Conservation (phyloP, 2,113 vertebrate species). For the Thamnaconus septentrionalis region DNA sequence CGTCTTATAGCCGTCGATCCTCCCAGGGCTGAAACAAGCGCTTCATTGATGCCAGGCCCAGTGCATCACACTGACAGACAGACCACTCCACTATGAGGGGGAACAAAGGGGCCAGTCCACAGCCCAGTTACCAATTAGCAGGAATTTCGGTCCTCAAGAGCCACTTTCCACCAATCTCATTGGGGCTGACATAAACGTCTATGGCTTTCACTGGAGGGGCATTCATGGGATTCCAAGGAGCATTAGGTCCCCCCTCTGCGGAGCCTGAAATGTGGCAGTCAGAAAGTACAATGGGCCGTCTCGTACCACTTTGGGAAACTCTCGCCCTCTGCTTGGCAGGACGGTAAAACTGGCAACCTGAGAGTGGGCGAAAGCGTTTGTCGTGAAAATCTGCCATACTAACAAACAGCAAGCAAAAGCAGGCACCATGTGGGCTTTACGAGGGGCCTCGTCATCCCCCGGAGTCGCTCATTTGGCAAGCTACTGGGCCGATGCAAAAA, state of each 20-base stretch:
- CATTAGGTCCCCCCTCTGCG: constrained; percentile 55
- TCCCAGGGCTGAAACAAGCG: constrained; percentile 60
- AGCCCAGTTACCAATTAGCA: constrained; percentile 73
- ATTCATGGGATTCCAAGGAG: constrained; percentile 72
- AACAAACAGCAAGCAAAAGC: neutral
- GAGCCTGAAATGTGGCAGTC: constrained; percentile 36
- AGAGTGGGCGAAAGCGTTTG: neutral
- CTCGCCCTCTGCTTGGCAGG: neutral
- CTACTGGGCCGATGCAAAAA: constrained; percentile 10
- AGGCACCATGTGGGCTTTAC: neutral
- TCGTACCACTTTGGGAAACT: constrained; percentile 37
- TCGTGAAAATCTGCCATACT: neutral
- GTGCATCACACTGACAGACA: constrained; percentile 64
- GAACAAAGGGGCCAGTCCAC: constrained; percentile 66
- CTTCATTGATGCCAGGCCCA: constrained; percentile 63
- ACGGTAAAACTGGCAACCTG: too few relatives aligned
- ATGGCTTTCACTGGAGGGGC: constrained; percentile 60
- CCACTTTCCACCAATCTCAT: constrained; percentile 69
- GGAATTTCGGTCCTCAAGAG: constrained; percentile 67
- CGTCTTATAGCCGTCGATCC: constrained; percentile 16
- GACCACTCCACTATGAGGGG: constrained; percentile 52
- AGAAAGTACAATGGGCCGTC: constrained; percentile 33
- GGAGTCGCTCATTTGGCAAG: constrained; percentile 9
- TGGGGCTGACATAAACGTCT: constrained; percentile 51
- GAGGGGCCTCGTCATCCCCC: neutral